Percentiles rank a stretch among this genome's conserved stretches.
Conservation (phyloP, 2,113 vertebrate genomes). For the Fulmarus glacialis region DNA sequence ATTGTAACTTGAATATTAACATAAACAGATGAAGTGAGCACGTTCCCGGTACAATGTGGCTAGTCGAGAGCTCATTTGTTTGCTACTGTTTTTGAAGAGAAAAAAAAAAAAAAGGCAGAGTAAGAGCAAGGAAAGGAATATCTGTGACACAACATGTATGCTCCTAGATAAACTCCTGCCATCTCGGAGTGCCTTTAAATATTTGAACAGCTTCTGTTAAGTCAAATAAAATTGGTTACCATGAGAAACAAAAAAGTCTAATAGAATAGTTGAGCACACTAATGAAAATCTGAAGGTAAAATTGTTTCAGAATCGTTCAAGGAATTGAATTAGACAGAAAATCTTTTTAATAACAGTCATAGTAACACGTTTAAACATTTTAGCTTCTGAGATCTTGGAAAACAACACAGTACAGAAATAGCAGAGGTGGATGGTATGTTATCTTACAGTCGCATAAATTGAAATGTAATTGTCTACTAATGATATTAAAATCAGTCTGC, state of each 20-base stretch:
- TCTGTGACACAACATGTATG: conserved; percentile 63
- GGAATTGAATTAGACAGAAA: not conserved
- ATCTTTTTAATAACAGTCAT: not conserved
- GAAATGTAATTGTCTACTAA: not conserved
- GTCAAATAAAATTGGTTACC: conserved; percentile 68
- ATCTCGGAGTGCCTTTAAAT: conserved; percentile 67
- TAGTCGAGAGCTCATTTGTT: conserved; percentile 21
- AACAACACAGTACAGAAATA: not conserved
- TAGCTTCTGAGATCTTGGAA: not conserved
- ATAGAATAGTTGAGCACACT: conserved; percentile 28
- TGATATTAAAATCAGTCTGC: not conserved
- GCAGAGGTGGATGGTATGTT: not conserved
- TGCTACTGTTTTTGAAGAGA: not conserved
- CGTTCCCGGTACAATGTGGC: not conserved
- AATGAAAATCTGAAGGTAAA: not conserved
- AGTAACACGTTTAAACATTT: conserved; percentile 27
- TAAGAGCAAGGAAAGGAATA: conserved; percentile 53
- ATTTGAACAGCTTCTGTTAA: conserved; percentile 66
- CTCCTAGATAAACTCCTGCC: conserved; percentile 68
- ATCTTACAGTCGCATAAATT: not conserved
- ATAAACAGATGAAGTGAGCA: conserved; percentile 22
- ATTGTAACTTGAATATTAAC: conserved; percentile 62
- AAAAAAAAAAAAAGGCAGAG: not conserved
- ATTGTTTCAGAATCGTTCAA: conserved; percentile 11
- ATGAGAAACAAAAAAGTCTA: conserved; percentile 70